phyloP scores from a whole-genome alignment of 2,888 invertebrate species.

The Pristionchus arcanus region DNA sequence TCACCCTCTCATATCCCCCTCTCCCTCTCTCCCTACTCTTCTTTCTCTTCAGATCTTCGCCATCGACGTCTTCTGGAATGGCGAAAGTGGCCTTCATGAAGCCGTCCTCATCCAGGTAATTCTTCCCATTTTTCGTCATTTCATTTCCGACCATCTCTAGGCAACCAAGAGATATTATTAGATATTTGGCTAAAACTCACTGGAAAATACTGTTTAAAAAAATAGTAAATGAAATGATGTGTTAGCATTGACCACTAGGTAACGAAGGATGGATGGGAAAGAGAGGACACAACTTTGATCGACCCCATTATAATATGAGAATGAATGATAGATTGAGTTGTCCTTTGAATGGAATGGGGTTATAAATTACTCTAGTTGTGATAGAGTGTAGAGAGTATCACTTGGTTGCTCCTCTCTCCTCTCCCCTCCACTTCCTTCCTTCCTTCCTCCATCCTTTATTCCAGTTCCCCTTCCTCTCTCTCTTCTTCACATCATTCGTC shows the following conservation, averaged over 20 bases:
- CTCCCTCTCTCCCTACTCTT: neutral
- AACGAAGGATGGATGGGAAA: neutral
- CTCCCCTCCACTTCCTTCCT: neutral
- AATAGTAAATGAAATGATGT: neutral
- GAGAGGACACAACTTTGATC: neutral
- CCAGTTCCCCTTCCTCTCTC: slow-evolving; percentile 36
- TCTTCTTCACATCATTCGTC: slow-evolving; percentile 2
- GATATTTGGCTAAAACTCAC: too few relatives aligned
- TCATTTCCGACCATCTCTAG: neutral
- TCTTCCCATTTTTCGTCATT: too few relatives aligned
- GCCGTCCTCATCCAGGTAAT: slow-evolving; percentile 40
- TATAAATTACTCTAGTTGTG: slow-evolving; percentile 33
- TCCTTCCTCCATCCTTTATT: neutral
- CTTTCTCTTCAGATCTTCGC: slow-evolving; percentile 17
- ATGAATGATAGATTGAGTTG: neutral
- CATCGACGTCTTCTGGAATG: slow-evolving; percentile 40
- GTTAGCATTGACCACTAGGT: neutral
- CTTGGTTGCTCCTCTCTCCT: neutral
- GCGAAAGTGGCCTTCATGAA: slow-evolving; percentile 51
- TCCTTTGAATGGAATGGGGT: slow-evolving; percentile 4
- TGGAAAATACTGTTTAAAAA: neutral
- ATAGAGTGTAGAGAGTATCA: neutral
- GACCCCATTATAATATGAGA: neutral
- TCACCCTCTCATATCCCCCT: slow-evolving; percentile 13
- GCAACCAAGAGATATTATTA: neutral